Conservation (phyloP, 2,888 invertebrate genomes). For the Alloplasta piceator region DNA sequence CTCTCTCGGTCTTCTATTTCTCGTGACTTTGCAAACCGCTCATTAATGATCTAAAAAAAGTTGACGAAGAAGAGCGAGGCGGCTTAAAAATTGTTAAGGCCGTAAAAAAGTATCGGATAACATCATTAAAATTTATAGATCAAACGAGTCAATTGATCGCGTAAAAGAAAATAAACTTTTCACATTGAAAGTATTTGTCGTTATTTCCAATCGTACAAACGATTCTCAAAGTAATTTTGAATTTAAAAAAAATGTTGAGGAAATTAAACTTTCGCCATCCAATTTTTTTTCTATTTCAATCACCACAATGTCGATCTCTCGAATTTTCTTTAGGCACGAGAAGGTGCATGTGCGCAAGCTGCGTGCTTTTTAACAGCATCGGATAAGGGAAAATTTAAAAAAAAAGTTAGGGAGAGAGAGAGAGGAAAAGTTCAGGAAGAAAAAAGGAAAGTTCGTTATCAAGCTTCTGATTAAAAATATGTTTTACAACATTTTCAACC, state of each 20-base stretch:
- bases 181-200: too few species aligned
- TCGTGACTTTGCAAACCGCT: constrained; percentile 18
- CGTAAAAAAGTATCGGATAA: constrained; percentile 11
- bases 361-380: constrained; percentile 46
- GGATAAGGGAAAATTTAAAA: constrained; percentile 21
- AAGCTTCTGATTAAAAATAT: constrained; percentile 26
- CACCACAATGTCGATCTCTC: not conserved
- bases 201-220: too few species aligned
- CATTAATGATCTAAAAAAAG: constrained; percentile 38
- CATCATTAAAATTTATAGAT: not conserved
- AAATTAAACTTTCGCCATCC: too few species aligned
- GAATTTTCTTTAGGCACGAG: constrained; percentile 3
- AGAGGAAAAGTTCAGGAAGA: constrained; percentile 21
- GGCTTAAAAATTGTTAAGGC: constrained; percentile 26
- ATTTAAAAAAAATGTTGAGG: too few species aligned
- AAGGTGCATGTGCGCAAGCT: constrained; percentile 42
- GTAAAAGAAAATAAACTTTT: too few species aligned
- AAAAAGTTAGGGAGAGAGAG: constrained; percentile 6
- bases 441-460: constrained; percentile 38
- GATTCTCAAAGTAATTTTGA: too few species aligned
- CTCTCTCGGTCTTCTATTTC: constrained; percentile 5
- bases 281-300: not conserved
- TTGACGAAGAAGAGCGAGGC: not conserved
- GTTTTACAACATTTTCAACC: not conserved
- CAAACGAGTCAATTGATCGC: not conserved